Percentiles rank a stretch among this genome's conserved stretches.
Conservation (phyloP, 2,888 invertebrate species). For the Acanthoscelides obtectus region DNA sequence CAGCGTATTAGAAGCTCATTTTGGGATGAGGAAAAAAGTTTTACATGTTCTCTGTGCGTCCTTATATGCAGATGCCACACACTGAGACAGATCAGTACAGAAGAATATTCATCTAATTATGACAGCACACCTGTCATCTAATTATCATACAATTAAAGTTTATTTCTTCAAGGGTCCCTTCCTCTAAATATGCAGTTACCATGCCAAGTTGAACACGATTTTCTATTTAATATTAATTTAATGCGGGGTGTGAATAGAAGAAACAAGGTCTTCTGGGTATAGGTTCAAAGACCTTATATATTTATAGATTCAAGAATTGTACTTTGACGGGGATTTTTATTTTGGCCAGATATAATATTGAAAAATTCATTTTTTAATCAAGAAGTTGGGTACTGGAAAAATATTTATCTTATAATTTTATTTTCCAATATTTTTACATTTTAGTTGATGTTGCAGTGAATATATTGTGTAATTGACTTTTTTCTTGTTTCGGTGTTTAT, state of each 20-base stretch:
- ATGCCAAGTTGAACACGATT: background rate
- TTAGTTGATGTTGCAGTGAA: no score
- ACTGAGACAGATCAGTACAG: background rate
- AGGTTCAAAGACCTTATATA: no score
- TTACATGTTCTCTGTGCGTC: background rate
- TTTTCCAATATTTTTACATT: no score
- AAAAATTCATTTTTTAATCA: no score
- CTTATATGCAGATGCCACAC: background rate
- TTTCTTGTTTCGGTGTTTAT: no score
- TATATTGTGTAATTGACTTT: no score
- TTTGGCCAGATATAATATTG: no score
- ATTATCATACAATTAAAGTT: background rate
- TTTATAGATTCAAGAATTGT: no score
- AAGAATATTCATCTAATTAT: background rate
- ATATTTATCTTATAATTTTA: no score
- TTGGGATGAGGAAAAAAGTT: background rate
- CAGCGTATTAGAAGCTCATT: background rate
- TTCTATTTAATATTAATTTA: background rate
- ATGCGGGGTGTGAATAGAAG: background rate
- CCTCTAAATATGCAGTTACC: background rate
- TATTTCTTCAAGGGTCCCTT: background rate
- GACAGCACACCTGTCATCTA: background rate
- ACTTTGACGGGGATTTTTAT: no score
- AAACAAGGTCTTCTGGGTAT: no score
- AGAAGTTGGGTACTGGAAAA: no score